A percentile compares a stretch with the other conserved stretches of the same genome.
Evolutionary conservation across 2,888 invertebrate genomes (phyloP).

Genomic region (Melinaea marsaeus): DNA sequence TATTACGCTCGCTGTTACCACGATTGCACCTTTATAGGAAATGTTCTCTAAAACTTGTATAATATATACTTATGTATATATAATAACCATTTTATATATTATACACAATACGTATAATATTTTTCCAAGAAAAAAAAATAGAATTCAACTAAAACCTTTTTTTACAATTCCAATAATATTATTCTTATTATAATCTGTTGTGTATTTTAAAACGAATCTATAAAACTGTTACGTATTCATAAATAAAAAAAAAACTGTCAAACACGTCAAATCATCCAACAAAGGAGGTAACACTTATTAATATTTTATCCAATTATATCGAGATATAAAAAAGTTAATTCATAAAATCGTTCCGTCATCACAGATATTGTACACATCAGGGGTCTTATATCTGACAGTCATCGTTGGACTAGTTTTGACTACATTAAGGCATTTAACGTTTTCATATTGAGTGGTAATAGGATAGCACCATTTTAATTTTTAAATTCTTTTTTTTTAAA

Average conservation of each 20-base stretch:
- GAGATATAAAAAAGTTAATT: constrained; percentile 60
- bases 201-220: no score
- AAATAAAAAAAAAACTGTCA: constrained; percentile 32
- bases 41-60: background rate
- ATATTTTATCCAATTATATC: constrained; percentile 63
- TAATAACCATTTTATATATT: no score
- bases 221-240: constrained; percentile 3
- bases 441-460: no score
- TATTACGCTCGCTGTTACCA: constrained; percentile 4
- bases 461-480: no score
- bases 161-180: no score
- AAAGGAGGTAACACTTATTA: constrained; percentile 47
- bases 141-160: no score
- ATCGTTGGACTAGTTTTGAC: constrained; percentile 31
- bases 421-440: background rate
- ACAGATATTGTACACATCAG: constrained; percentile 40
- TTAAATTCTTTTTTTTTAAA: no score
- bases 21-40: constrained; percentile 2
- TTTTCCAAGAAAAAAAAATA: no score
- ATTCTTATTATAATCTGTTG: no score
- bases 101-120: no score
- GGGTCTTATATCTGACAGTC: constrained; percentile 47
- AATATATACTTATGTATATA: constrained; percentile 2
- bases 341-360: constrained; percentile 63
- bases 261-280: constrained; percentile 34